Base-by-base conservation (phyloP, 1,140 invertebrate genomes). In the Neodiprion pinetum region DNA sequence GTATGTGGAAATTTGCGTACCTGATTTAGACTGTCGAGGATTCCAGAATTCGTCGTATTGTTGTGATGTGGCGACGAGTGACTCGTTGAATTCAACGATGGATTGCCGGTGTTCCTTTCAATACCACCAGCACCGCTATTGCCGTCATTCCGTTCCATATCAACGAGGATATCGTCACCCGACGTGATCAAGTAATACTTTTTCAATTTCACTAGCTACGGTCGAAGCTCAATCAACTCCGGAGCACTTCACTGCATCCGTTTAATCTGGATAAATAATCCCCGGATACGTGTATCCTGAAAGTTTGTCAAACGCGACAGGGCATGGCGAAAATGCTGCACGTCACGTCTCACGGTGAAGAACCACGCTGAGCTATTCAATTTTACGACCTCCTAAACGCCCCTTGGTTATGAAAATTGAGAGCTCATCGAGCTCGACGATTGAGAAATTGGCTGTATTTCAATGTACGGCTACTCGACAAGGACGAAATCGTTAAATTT, bases 131-230 rank as follows among this genome's bases (percentile, higher is more conserved):
- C 28, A 0, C 73, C 73, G 0, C 69, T 73, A 10, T 72, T 74
- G 47, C 75, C 82, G 47, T 85, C 84, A 78, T 82, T 84, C 70
- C 84, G 81, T 73, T 85, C 84, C 84, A 86, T 86, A 75, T 80
- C 61, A 66, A 65, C 61, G 61, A 65, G 12, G 4, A 65, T 21
- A 65, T 21, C 12, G 1, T 21, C 61, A 65, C 61, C 61, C 7
- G 12, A 40, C 28, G 28, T 40, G 28, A 40, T 65, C 12, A 65
- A 65, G 17, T 14, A 65, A 1, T 3, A 14, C 17, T 65, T 65
- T 65, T 65, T 14, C 12, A 14, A 65, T 47, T 69, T 68, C 65
- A 68, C 48, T 73, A 21, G 65, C 47, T 12, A 28, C 28, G 28
- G 0, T 40, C 28, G 5, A 40, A 40, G 17, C 17, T 21, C 17